Evolutionary conservation across 2,888 invertebrate genomes (phyloP).

Genomic region (Mythimna ferrago): DNA sequence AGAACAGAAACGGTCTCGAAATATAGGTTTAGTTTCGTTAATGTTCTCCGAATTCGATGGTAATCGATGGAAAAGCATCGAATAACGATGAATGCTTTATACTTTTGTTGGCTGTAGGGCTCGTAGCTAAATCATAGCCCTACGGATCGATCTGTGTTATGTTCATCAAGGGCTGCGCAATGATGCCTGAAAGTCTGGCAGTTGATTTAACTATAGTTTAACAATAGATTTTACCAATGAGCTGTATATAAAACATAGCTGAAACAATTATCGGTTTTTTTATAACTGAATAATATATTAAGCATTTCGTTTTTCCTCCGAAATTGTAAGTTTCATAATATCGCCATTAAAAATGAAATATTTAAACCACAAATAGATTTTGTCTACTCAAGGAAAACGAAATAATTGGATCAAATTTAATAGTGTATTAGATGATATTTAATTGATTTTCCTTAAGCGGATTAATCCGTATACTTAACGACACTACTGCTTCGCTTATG

Average conservation of each 20-base stretch:
- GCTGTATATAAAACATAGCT: no score
- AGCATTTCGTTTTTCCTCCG: neutral
- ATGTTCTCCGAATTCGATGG: constrained; percentile 45
- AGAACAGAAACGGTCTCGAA: constrained; percentile 48
- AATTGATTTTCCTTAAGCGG: constrained; percentile 16
- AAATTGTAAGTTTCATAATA: neutral
- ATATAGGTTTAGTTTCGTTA: constrained; percentile 42
- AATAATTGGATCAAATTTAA: neutral
- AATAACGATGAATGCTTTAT: constrained; percentile 23
- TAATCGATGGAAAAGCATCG: constrained; percentile 26
- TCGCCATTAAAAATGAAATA: constrained; percentile 5
- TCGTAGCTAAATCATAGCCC: constrained; percentile 13
- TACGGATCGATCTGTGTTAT: neutral
- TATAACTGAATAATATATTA: no score
- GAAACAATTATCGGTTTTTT: neutral
- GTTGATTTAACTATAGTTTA: neutral
- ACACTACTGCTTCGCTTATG: no score
- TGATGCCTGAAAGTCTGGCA: neutral
- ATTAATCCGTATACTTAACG: neutral
- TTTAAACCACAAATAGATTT: constrained; percentile 1
- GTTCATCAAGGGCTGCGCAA: no score
- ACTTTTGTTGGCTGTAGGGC: neutral
- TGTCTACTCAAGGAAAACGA: constrained; percentile 11
- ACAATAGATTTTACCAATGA: neutral
- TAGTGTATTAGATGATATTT: neutral